Evolutionary conservation across 2,797 vertebrate species (phyloP), one percentile per base, ranked within the genome.

Genomic region (Ptychadena robeensis): DNA sequence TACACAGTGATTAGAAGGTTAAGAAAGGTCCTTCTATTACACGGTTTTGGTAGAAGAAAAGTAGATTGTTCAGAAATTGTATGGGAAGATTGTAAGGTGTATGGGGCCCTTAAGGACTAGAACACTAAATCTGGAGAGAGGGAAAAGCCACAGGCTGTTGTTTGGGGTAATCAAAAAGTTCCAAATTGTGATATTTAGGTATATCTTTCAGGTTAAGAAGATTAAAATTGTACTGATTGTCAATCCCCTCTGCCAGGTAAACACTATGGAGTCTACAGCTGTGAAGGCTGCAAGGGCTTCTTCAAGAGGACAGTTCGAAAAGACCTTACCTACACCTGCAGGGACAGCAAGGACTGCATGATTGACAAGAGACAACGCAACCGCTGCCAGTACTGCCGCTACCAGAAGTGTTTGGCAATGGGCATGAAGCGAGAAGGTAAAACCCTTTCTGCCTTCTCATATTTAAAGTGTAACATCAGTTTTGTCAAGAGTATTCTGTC

Each of bases 401-500:
- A 99, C 89, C 97, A 99, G 96, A 99, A 99, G 94, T 98, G 97
- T 93, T 94, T 99, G 73, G 97, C 97, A 65, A 98, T 98, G 97
- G 97, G 97, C 89, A 99, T 99, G 97, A 98, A 98, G 93, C 93
- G 97, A 91, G 97, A 98, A 96, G 97, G 96, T 98, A 95, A 94
- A 95, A 90, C 91, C 1, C 12, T 30, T 53, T 53, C 44, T 53
- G 2, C 18, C 18, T 53, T 4, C 6, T 53, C 6, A 22, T 22
- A n/a, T 53, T 22, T 53, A n/a, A 53, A 48, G 2, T 22, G 44
- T 22, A 48, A 48, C 15, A 18, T 48, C 7, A 6, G 44, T 53
- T 53, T 53, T 53, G 18, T 22, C 18, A 53, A 22, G 18, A 18
- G 22, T 1, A 53, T 7, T 5, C 15, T 48, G 3, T 48, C 15